Base-by-base conservation (phyloP, 2,888 invertebrate species). In the Epinotia brunnichana region DNA sequence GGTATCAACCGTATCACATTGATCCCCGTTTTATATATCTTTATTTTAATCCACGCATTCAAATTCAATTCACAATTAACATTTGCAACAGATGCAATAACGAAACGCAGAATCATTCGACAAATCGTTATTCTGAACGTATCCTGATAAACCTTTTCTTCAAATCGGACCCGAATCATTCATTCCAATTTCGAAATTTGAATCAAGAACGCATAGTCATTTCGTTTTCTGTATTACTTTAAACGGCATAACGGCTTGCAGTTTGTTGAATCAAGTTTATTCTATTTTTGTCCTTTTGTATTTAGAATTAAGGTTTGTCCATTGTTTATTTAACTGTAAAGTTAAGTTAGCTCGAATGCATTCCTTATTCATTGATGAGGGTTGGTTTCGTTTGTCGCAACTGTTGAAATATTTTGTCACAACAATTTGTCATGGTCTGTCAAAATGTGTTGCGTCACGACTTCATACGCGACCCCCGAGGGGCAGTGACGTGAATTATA, bases 321-420 rank as follows among this genome's bases (percentile, higher is more conserved):
- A 41, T 29, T 48, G 11, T 74, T 70, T 61, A 69, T 70, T 17
- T 61, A 54, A 53, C 9, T 10, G 60, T 74, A 78, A 74, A 63
- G 69, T 60, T 39, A 51, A 75, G 3, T 41, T 67, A 76, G 77
- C 60, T 61, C 62, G 75, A 74, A 75, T 79, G 77, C 76, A 79
- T 81, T 79, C 76, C 56, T 53, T 48, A 74, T 76, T 78, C 77
- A 77, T 80, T 82, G 82, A 82, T 80, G 81, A 87, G 88, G 89
- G 90, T 85, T 82, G 81, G 77, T 79, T 78, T 74, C 77, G 77
- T 74, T 87, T 88, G 87, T 90, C 82, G 89, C 89, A 90, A 90
- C 90, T 91, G 92, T 90, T 93, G 92, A 92, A 93, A 93, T 93
- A 92, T 93, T 92, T 92, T 92, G 93, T 92, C 93, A 93, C 85